Evolutionary conservation across 2,888 invertebrate species (phyloP), one percentile per base, ranked within the genome.

Genomic region (Xanthorhoe designata): DNA sequence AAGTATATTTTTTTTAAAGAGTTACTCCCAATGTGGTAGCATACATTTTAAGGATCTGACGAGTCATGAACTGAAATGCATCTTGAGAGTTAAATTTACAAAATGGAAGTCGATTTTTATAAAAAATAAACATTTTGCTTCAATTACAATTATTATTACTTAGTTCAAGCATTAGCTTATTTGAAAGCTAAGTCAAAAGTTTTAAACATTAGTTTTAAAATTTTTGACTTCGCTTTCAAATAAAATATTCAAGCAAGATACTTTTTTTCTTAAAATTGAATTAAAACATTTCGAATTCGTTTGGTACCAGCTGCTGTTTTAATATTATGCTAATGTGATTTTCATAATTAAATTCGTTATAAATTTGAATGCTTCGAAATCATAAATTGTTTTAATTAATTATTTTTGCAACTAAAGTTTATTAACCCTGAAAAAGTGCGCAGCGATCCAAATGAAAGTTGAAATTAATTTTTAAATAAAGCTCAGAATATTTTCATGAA

Each of bases 321-420:
- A 51, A 24, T 51, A 51, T 24, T 10, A 51, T 51, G 51, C 70
- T 72, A 71, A 72, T 72, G 73, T 72, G 51, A 51, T 51, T 24
- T 24, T 42, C 38, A 42, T 42, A 42, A 51, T 19, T 51, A 51
- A 51, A 51, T 51, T 51, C 51, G 8, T 24, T 6, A 47, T 47
- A 47, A 47, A 47, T 47, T 47, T 15, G 17, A n/a, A 19, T 51
- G 51, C 19, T 51, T 24, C 13, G 19, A 51, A 51, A 47, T 47
- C 13, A 1, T 24, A 51, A 51, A 47, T 47, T 50, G 10, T 24
- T n/a, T 51, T 19, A 51, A 51, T 51, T 51, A 51, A 24, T 51
- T 13, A 24, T 51, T 13, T 51, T 3, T 24, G 19, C 51, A n/a
- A 19, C 19, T 13, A 45, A 47, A 47, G 17, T 47, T 15, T 47